phyloP scores from a whole-genome alignment of 2,113 vertebrate genomes.

The Oreotrochilus melanogaster region DNA sequence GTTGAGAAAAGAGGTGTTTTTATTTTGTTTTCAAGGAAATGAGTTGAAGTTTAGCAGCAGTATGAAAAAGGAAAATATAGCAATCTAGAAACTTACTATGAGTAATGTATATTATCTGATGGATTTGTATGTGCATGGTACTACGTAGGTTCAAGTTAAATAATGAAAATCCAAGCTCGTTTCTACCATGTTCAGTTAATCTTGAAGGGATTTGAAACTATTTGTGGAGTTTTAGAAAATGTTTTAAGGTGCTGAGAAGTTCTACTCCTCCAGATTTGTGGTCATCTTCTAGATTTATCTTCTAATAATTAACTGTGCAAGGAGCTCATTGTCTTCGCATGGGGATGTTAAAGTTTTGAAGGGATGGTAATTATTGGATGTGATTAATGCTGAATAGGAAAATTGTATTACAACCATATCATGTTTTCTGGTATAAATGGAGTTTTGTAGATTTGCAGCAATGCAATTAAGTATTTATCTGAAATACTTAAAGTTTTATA shows the following conservation, averaged over 20 bases:
- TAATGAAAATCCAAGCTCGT: background rate
- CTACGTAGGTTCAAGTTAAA: background rate
- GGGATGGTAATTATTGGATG: background rate
- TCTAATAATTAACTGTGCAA: background rate
- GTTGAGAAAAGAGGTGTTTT: background rate
- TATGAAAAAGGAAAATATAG: background rate
- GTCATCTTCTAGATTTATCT: background rate
- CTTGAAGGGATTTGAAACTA: background rate
- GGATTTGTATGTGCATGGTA: background rate
- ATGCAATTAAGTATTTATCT: background rate
- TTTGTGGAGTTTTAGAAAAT: background rate
- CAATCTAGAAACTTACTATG: background rate
- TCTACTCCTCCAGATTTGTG: background rate
- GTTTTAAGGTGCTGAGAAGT: background rate
- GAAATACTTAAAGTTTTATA: background rate
- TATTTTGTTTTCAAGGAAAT: background rate
- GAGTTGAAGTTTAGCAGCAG: background rate
- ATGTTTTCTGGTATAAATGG: background rate
- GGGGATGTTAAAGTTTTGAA: background rate
- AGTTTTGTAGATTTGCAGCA: background rate
- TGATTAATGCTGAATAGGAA: background rate
- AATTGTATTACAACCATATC: background rate
- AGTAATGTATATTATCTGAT: background rate
- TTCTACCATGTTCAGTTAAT: background rate
- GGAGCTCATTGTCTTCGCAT: background rate